Conservation (phyloP, 2,113 vertebrate genomes). For the Eurystomus gularis region DNA sequence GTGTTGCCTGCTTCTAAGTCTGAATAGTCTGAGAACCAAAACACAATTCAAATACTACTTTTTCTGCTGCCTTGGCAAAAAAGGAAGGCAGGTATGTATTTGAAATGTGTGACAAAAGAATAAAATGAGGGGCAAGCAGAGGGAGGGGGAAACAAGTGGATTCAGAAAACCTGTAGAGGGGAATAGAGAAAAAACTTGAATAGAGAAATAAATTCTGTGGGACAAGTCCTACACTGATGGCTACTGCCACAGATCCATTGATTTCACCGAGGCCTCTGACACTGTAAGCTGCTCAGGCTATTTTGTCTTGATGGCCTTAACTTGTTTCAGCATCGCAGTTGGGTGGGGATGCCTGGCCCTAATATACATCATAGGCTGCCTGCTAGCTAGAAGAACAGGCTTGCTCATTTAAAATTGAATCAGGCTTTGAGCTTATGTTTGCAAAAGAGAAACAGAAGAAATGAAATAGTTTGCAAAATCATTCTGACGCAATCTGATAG, state of each 20-base stretch:
- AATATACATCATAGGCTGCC: background rate
- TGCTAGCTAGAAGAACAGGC: constrained; percentile 56
- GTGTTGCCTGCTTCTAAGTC: background rate
- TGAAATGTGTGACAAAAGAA: background rate
- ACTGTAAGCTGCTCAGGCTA: background rate
- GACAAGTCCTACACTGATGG: background rate
- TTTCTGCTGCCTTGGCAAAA: background rate
- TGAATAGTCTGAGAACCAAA: background rate
- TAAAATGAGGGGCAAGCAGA: background rate
- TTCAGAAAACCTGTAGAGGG: background rate
- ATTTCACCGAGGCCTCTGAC: background rate
- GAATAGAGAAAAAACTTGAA: background rate
- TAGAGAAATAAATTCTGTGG: background rate
- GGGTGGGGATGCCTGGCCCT: constrained; percentile 20
- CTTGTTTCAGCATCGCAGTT: background rate
- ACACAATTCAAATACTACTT: background rate
- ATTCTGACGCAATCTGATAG: background rate
- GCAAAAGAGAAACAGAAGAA: background rate
- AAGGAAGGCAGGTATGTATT: background rate
- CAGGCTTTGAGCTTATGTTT: background rate
- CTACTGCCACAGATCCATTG: background rate
- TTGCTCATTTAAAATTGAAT: constrained; percentile 43
- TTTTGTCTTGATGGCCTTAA: background rate
- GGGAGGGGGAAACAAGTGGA: background rate
- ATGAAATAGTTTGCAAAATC: background rate